Evolutionary conservation across 2,113 vertebrate species (phyloP), one percentile per base, ranked within the genome.

Genomic region (Podilymbus podiceps): DNA sequence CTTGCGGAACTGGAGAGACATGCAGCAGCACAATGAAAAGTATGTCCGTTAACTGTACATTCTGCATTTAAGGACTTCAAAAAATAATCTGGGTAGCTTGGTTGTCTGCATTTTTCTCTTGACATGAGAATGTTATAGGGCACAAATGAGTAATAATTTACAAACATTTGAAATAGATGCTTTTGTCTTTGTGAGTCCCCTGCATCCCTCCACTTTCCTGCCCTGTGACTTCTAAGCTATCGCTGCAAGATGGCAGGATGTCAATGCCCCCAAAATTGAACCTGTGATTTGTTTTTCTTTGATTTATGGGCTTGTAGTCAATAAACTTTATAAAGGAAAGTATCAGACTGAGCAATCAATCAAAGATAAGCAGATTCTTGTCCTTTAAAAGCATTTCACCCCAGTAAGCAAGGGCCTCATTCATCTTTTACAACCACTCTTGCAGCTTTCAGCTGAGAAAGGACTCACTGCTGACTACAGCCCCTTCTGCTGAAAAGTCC

Each of bases 231-330:
- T 89, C 89, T 93, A 93, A 97, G 95, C 94, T 84, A 95, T 94
- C 86, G 94, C 97, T 93, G 90, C 78, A 97, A 96, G 92, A 97
- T 96, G 97, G 96, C 98, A 98, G 97, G 96, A 98, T 97, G 98
- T 98, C 98, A 98, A 66, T 98, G 98, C 94, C 98, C 98, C 97
- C 97, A 71, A 98, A 98, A 98, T 98, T 98, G 98, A 98, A 98
- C 97, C 96, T 94, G 94, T 98, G 98, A 98, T 98, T 98, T 98
- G 98, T 97, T 98, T 98, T 98, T 98, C 97, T 98, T 98, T 98
- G 98, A 98, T 98, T 98, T 98, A 98, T 98, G 98, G 98, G 97
- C 97, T 98, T 98, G 97, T 98, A 98, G 97, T 98, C 98, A 98
- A 98, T 98, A 98, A 98, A 98, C 97, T 98, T 98, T 98, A 98